Percentiles rank a stretch among this genome's conserved stretches.
Evolutionary conservation across 2,797 vertebrate genomes (phyloP).

Genomic region (Melopsittacus undulatus): DNA sequence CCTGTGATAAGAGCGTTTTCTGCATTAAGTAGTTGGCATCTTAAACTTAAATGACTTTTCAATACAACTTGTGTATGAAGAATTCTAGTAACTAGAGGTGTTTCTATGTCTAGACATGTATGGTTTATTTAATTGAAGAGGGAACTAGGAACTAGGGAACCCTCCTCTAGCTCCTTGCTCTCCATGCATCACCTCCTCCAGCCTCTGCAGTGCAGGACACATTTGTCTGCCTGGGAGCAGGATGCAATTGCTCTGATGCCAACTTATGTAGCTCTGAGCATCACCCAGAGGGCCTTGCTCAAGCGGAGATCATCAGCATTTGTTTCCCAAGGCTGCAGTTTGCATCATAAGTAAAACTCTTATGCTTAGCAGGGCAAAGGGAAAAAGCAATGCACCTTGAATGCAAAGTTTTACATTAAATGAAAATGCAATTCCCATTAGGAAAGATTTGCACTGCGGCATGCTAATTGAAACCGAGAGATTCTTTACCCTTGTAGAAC

Average conservation of each 20-base stretch:
- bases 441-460: neutral
- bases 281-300: neutral
- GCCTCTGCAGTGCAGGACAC: neutral
- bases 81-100: neutral
- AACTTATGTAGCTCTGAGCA: neutral
- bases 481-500: neutral
- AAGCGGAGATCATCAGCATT: neutral
- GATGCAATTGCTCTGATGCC: neutral
- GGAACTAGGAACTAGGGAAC: neutral
- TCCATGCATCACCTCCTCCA: neutral
- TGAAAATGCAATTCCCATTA: neutral
- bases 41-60: neutral
- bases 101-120: neutral
- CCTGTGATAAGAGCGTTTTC: fast-evolving
- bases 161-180: neutral
- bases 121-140: neutral
- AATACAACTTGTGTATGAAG: neutral
- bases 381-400: neutral
- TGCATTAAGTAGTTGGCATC: neutral
- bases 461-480: neutral
- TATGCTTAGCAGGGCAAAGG: neutral
- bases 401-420: neutral
- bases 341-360: neutral
- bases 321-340: neutral
- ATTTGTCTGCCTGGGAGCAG: neutral